A percentile compares a stretch with the other conserved stretches of the same genome.
These are phyloP conservation scores for Alca torda DNA, from an alignment of 2,797 vertebrate genomes.

Conservation along the genomic window DNA sequence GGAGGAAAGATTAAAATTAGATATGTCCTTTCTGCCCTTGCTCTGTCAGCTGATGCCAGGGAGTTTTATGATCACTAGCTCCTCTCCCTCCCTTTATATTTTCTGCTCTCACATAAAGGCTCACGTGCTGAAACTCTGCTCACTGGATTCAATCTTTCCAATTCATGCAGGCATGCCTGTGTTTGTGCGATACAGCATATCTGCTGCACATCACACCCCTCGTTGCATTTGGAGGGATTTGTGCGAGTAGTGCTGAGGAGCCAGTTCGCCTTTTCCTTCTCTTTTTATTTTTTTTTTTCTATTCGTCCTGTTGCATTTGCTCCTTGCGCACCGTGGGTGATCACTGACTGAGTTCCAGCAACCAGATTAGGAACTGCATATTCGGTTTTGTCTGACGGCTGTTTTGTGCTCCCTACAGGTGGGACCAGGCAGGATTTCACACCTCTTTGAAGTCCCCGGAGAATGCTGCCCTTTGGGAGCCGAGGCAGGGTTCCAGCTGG, in stretches of 20 bases:
- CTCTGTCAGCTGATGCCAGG: slow-evolving; percentile 2
- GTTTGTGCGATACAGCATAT: slow-evolving; percentile 8
- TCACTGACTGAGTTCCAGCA: neutral
- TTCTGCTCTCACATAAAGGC: slow-evolving; percentile 14
- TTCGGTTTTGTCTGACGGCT: neutral
- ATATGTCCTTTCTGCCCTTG: neutral
- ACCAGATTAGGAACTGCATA: neutral
- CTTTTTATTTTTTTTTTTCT: neutral
- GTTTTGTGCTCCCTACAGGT: neutral
- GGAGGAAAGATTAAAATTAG: slow-evolving; percentile 22
- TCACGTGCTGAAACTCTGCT: neutral
- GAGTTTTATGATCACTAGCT: slow-evolving; percentile 33
- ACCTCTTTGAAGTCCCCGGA: slow-evolving; percentile 19
- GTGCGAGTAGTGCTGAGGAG: neutral
- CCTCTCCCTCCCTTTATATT: slow-evolving; percentile 21
- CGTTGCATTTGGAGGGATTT: neutral
- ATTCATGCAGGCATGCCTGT: slow-evolving; percentile 31
- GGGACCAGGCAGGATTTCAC: neutral
- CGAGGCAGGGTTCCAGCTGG: neutral
- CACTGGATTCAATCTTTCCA: neutral
- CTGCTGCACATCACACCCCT: slow-evolving; percentile 18
- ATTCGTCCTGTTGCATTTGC: neutral
- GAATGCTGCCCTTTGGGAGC: neutral
- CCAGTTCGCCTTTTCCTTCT: neutral
- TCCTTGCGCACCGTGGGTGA: neutral